phyloP scores from a whole-genome alignment of 2,888 invertebrate species.

The Synergus laeviventris region DNA sequence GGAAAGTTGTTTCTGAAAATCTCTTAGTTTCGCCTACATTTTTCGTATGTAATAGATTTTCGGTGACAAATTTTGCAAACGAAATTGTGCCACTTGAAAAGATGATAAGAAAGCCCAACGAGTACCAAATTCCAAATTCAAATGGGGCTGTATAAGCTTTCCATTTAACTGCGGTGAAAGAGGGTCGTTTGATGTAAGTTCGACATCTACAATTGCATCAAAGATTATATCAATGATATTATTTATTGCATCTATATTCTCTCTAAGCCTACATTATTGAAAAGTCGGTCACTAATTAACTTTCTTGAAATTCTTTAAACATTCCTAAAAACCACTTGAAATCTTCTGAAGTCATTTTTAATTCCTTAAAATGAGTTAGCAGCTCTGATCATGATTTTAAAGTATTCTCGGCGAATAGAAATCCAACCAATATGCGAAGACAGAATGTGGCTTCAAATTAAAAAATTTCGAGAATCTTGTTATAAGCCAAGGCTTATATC shows the following conservation, averaged over 20 bases:
- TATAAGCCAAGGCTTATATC: too few relatives aligned
- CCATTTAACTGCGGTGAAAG: constrained; percentile 67
- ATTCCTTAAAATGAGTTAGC: too few relatives aligned
- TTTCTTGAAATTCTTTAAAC: too few relatives aligned
- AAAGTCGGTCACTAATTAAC: too few relatives aligned
- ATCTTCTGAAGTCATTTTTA: too few relatives aligned
- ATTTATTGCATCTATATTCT: background rate
- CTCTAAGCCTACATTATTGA: too few relatives aligned
- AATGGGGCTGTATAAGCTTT: constrained; percentile 69
- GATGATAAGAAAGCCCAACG: constrained; percentile 61
- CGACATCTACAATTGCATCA: constrained; percentile 67
- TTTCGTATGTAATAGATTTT: constrained; percentile 18
- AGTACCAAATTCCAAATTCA: constrained; percentile 65
- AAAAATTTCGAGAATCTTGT: too few relatives aligned
- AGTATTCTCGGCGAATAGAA: too few relatives aligned
- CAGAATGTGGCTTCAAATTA: too few relatives aligned
- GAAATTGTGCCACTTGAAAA: constrained; percentile 60
- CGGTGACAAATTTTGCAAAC: constrained; percentile 52
- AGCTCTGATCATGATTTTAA: too few relatives aligned
- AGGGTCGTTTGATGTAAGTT: constrained; percentile 68
- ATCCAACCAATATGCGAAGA: too few relatives aligned
- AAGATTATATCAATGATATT: background rate
- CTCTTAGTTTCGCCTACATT: constrained; percentile 33
- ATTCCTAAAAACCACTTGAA: too few relatives aligned
- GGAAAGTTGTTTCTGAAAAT: constrained; percentile 62